Base-by-base conservation (phyloP, 2,113 vertebrate species). In the Orcinus orca region DNA sequence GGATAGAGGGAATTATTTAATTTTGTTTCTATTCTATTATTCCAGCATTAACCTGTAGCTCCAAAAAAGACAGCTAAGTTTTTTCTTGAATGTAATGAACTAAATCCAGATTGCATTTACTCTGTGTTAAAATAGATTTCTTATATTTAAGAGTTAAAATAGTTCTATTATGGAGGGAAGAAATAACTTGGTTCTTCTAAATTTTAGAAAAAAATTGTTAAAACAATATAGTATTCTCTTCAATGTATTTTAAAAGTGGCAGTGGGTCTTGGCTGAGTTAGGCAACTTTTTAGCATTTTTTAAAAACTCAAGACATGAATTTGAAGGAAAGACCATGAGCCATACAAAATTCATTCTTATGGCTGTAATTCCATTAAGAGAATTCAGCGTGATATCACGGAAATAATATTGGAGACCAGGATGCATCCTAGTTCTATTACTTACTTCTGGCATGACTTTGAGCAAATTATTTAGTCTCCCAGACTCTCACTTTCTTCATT, bases 61-160 rank as follows among this genome's bases (percentile, higher is more conserved):
- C 50, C 50, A 60, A 33, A 92, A 85, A 79, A 88, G 12, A 12
- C 71, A 88, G 25, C 13, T 36, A 85, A 77, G 62, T 67, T 31
- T 71, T 92, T 71, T 81, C 62, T 94, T 76, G 29, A 86, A 85
- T 44, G 13, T 67, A 86, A 63, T 60, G 70, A 83, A 82, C 50
- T 93, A 94, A 96, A 84, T 85, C n/a, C 26, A 88, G 23, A 71
- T 81, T 85, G 36, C 11, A 81, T 90, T 87, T 94, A 85, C 85
- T 95, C 67, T 77, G 26, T 77, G 26, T 67, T 94, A 93, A 90
- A 92, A 55, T 36, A 63, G 15, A 26, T 58, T 80, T 79, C 67
- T 96, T 36, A 67, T 33, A 88, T 62, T 93, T 92, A 70, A 71
- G 71, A 93, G n/a, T 87, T 55, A 73, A 95, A 89, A 73, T 63